Evolutionary conservation across 2,113 vertebrate species (phyloP).

Genomic region (Percina caprodes): DNA sequence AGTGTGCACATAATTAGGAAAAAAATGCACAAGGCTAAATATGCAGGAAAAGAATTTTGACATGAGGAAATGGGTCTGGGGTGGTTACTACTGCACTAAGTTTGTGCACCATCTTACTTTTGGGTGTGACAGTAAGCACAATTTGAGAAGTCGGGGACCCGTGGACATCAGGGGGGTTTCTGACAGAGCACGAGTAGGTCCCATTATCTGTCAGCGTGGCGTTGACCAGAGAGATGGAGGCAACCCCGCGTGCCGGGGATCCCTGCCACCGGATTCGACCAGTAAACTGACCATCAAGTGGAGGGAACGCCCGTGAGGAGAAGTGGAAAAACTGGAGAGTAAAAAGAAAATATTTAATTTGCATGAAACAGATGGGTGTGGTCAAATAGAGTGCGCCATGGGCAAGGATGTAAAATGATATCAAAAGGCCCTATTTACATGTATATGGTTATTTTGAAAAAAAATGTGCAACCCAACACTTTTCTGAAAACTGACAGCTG

Average conservation of each 20-base stretch:
- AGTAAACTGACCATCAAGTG: constrained; percentile 81
- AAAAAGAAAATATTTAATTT: background rate
- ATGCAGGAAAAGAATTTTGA: background rate
- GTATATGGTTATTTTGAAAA: no score
- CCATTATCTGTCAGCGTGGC: constrained; percentile 89
- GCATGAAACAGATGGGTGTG: background rate
- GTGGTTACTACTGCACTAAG: background rate
- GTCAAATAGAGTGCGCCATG: background rate
- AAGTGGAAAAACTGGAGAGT: constrained; percentile 90
- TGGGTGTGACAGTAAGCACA: constrained; percentile 85
- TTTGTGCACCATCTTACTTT: constrained; percentile 79
- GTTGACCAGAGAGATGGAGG: constrained; percentile 87
- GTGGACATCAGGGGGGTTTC: constrained; percentile 94
- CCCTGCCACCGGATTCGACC: constrained; percentile 90
- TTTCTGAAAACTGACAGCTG: no score
- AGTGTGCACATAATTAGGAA: no score
- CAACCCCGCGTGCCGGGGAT: constrained; percentile 83
- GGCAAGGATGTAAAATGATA: background rate
- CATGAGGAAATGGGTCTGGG: background rate
- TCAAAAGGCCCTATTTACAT: no score
- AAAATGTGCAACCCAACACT: no score
- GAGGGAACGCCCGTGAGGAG: constrained; percentile 84
- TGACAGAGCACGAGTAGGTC: constrained; percentile 91
- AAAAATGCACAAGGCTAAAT: background rate
- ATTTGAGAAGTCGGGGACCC: constrained; percentile 87